Conservation (phyloP, 1,140 invertebrate species). For the Tetragonula clypearis region DNA sequence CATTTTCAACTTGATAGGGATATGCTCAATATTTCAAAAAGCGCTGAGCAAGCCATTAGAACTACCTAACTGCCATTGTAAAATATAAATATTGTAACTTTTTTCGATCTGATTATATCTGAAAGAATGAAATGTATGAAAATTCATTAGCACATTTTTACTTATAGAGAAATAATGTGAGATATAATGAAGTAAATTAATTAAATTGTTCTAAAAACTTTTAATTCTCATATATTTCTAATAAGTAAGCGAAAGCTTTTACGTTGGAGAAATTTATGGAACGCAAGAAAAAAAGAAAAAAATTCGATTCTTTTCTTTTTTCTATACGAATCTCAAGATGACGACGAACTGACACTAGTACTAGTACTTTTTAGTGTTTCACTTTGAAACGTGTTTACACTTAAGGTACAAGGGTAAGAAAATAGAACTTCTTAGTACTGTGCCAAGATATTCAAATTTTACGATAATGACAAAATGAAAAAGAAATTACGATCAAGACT, state of each 20-base stretch:
- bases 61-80: conserved; percentile 76
- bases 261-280: background rate
- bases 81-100: conserved; percentile 57
- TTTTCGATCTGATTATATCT: conserved; percentile 57
- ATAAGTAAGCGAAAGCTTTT: background rate
- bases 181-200: background rate
- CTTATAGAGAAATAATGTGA: background rate
- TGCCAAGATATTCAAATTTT: background rate
- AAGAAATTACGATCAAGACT: conserved; percentile 43
- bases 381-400: background rate
- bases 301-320: background rate
- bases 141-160: background rate
- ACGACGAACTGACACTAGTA: background rate
- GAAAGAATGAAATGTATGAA: conserved; percentile 48
- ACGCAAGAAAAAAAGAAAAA: background rate
- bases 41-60: conserved; percentile 40
- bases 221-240: conserved; percentile 4
- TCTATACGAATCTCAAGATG: background rate
- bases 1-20: conserved; percentile 73
- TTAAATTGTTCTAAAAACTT: background rate
- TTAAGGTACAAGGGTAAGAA: background rate
- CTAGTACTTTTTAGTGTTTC: background rate
- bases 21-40: conserved; percentile 46
- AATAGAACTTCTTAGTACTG: background rate
- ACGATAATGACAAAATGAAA: conserved; percentile 22